Evolutionary conservation across 2,797 vertebrate genomes (phyloP), one percentile per base, ranked within the genome.

Genomic region (Anomalospiza imberbis): DNA sequence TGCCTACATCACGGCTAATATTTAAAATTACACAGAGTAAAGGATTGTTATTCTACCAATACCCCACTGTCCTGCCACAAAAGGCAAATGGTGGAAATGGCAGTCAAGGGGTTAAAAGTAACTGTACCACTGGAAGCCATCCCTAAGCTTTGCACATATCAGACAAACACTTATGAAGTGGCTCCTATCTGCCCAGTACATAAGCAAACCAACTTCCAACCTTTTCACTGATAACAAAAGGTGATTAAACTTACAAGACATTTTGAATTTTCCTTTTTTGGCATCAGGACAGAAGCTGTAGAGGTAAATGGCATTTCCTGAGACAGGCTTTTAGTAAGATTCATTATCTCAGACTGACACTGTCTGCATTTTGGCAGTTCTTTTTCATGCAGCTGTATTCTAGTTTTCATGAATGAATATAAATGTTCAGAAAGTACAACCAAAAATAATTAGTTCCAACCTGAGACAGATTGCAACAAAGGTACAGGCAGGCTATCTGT

Each of bases 51-150:
- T 22, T 76, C 66, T 79, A 45, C 32, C 89, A 65, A 67, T 36
- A 63, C 62, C 74, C 61, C 26, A 17, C 17, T 42, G 63, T 68
- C 57, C 67, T 50, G 45, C n/a, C 50, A 88, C 22, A 60, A 60
- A 92, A 92, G 74, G 89, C 82, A 93, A 94, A 97, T 60, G 47
- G 78, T 61, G 77, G 40, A 55, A 93, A 93, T 89, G 65, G 94
- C 89, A 96, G 73, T 36, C 66, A 95, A 95, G 74, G 90, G 71
- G 96, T 97, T 97, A 97, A 97, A 96, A 86, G 57, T 79, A 88
- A 78, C 42, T 61, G 36, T 34, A 42, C 74, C 51, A 55, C 55
- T 91, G 85, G 86, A 95, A 97, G 84, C 70, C 92, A 84, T 72
- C 53, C 44, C 77, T 77, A 92, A 93, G 80, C 92, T 91, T 81